phyloP scores from a whole-genome alignment of 2,113 vertebrate species.

The Nibea coibor region DNA sequence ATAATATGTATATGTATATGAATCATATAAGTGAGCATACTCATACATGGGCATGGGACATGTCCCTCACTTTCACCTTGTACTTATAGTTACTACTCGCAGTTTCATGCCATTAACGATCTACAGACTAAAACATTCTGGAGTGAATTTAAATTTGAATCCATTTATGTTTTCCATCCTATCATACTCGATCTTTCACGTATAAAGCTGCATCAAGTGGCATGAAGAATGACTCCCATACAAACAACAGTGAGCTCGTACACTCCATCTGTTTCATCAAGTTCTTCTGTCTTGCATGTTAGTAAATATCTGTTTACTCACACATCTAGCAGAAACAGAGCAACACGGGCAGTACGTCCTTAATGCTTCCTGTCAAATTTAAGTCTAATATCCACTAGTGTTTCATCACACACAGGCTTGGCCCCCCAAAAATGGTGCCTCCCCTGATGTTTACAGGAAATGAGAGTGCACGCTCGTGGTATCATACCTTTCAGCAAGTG shows the following conservation, averaged over 20 bases:
- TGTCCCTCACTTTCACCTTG: neutral
- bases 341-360: conserved; percentile 12
- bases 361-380: conserved; percentile 31
- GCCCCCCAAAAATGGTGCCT: conserved; percentile 16
- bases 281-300: neutral
- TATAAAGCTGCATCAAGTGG: neutral
- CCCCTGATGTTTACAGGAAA: conserved; percentile 66
- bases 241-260: neutral
- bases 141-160: neutral
- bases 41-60: neutral
- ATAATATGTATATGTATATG: too few species aligned
- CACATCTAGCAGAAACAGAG: neutral
- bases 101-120: neutral
- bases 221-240: neutral
- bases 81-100: neutral
- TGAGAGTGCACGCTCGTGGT: conserved; percentile 55
- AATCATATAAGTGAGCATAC: neutral
- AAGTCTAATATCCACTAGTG: conserved; percentile 22
- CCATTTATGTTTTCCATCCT: neutral
- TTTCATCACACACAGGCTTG: conserved; percentile 20
- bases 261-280: neutral
- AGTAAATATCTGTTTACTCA: conserved; percentile 27
- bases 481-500: conserved; percentile 50
- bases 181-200: neutral
- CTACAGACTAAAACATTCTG: neutral